phyloP scores from a whole-genome alignment of 1,140 invertebrate genomes.

The Ectropis grisescens region DNA sequence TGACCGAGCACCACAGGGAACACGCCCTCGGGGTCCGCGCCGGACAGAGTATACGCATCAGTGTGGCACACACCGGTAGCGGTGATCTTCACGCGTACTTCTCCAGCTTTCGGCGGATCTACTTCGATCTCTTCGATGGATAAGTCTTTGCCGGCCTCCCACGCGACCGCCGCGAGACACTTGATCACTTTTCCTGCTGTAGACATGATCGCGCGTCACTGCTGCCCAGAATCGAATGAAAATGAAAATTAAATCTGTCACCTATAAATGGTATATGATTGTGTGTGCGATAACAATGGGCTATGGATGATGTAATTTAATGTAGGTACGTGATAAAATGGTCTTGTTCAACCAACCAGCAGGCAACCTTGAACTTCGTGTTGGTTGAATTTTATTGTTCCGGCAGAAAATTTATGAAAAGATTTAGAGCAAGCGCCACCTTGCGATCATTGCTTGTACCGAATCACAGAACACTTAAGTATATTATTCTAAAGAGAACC shows the following conservation, averaged over 20 bases:
- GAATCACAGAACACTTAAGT: too few species aligned
- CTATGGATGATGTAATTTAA: conserved; percentile 9
- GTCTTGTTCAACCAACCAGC: too few species aligned
- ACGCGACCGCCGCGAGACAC: conserved; percentile 93
- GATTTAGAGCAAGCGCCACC: too few species aligned
- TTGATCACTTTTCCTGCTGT: conserved; percentile 76
- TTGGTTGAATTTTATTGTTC: too few species aligned
- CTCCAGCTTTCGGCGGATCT: conserved; percentile 91
- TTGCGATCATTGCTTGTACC: too few species aligned
- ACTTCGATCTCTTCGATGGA: conserved; percentile 94
- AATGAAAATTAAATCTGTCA: not conserved
- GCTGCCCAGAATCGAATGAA: conserved; percentile 11
- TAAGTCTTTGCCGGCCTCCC: conserved; percentile 89
- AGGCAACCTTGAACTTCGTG: too few species aligned
- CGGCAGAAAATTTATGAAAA: too few species aligned
- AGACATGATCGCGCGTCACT: conserved; percentile 22
- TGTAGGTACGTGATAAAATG: too few species aligned
- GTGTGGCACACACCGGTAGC: conserved; percentile 97
- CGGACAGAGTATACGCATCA: conserved; percentile 94
- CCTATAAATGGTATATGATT: too few species aligned
- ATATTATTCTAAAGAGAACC: too few species aligned
- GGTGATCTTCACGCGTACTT: conserved; percentile 86
- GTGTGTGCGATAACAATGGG: conserved; percentile 1
- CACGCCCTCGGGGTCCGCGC: conserved; percentile 93
- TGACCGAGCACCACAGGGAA: conserved; percentile 96